These are phyloP conservation scores for Phasia obesa DNA, from an alignment of 2,888 invertebrate species.

Conservation along the genomic window DNA sequence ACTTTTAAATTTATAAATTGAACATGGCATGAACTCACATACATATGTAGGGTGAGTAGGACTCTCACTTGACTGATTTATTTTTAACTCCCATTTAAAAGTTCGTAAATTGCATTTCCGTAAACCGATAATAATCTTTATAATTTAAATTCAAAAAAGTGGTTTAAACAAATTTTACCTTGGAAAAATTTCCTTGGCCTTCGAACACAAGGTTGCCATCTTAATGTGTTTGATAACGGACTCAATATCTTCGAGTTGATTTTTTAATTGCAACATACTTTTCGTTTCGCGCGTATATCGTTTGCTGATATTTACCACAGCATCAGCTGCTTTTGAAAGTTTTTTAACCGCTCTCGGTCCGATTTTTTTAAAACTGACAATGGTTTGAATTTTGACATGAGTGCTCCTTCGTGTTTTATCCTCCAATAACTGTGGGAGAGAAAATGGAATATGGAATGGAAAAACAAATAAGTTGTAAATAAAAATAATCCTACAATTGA, in stretches of 20 bases:
- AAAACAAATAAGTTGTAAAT: background rate
- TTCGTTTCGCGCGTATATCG: constrained; percentile 81
- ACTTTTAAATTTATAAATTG: too few relatives aligned
- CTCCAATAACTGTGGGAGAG: constrained; percentile 73
- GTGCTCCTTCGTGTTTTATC: constrained; percentile 77
- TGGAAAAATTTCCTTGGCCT: constrained; percentile 79
- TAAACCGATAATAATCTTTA: too few relatives aligned
- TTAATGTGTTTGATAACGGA: constrained; percentile 79
- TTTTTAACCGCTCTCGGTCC: constrained; percentile 29
- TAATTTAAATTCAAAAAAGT: background rate
- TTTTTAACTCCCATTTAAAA: too few relatives aligned
- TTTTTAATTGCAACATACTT: constrained; percentile 79
- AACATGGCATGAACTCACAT: too few relatives aligned
- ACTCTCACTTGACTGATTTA: too few relatives aligned
- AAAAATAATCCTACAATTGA: background rate
- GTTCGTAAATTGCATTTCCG: too few relatives aligned
- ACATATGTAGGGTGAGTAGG: too few relatives aligned
- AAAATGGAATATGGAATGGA: background rate
- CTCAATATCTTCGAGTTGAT: constrained; percentile 78
- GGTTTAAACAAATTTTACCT: constrained; percentile 73
- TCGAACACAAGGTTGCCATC: constrained; percentile 79
- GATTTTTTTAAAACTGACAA: constrained; percentile 74
- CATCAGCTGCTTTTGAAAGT: constrained; percentile 36
- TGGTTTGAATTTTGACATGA: constrained; percentile 75
- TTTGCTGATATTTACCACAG: constrained; percentile 72